Evolutionary conservation across 2,888 invertebrate genomes (phyloP).

Genomic region (Oscheius sp.): DNA sequence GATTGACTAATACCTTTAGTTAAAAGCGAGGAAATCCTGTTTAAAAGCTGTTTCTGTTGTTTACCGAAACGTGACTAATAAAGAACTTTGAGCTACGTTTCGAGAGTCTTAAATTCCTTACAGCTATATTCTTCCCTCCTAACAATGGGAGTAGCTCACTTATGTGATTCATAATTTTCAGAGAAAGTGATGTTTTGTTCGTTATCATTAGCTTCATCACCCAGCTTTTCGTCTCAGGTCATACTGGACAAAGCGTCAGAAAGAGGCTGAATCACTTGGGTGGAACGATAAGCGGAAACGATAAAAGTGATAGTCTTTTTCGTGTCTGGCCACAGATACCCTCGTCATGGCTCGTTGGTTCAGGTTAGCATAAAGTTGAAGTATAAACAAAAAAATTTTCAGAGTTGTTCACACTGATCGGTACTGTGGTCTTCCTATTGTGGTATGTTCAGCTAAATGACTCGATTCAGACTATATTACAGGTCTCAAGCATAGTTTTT

Average conservation of each 20-base stretch:
- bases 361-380: neutral
- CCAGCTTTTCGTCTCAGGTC: neutral
- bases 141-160: too few relatives aligned
- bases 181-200: neutral
- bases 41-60: too few relatives aligned
- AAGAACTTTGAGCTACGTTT: too few relatives aligned
- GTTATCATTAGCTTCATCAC: neutral
- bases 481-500: slow-evolving; percentile 6
- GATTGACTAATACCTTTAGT: too few relatives aligned
- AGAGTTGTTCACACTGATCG: slow-evolving; percentile 5
- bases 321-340: slow-evolving; percentile 2
- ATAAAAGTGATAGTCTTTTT: slow-evolving; percentile 18
- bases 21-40: too few relatives aligned
- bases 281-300: slow-evolving; percentile 16
- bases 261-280: slow-evolving; percentile 6
- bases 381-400: neutral
- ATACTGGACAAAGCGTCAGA: neutral
- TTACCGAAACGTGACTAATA: too few relatives aligned
- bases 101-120: too few relatives aligned
- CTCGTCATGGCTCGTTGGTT: slow-evolving; percentile 26
- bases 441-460: neutral
- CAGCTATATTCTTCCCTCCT: too few relatives aligned
- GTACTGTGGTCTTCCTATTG: slow-evolving; percentile 26
- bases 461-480: neutral
- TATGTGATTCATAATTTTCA: neutral